Percentiles rank a stretch among this genome's conserved stretches.
Evolutionary conservation across 2,797 vertebrate genomes (phyloP).

Genomic region (Microchirus variegatus): DNA sequence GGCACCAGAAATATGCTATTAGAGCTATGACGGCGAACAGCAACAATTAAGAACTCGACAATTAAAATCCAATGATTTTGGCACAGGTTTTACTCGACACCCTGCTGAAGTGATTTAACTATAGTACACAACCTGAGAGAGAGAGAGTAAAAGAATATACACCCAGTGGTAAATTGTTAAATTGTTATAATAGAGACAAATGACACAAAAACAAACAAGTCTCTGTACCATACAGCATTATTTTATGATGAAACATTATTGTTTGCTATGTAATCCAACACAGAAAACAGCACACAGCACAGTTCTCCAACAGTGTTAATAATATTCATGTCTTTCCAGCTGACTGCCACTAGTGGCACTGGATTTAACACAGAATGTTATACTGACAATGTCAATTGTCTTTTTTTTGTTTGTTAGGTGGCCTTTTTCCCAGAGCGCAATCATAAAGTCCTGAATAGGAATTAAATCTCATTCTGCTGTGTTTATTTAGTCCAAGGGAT

Average conservation of each 20-base stretch:
- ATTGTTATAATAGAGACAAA: background rate
- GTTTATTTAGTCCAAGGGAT: slow-evolving; percentile 2
- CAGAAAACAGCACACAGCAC: slow-evolving; percentile 33
- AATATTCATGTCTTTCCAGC: slow-evolving; percentile 12
- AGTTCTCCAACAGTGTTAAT: slow-evolving; percentile 10
- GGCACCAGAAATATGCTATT: too few species aligned
- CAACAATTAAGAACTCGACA: too few species aligned
- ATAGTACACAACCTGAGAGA: too few species aligned
- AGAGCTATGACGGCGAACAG: too few species aligned
- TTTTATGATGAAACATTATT: slow-evolving; percentile 45
- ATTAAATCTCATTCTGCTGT: slow-evolving; percentile 11
- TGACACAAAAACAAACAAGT: slow-evolving; percentile 14
- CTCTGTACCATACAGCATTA: slow-evolving; percentile 46
- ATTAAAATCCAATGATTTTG: too few species aligned
- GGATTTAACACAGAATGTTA: slow-evolving; percentile 2
- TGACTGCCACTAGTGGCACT: slow-evolving; percentile 6
- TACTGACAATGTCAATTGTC: background rate
- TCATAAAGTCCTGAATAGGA: slow-evolving; percentile 3
- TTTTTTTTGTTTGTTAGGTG: background rate
- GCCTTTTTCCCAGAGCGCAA: background rate
- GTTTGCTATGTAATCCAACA: slow-evolving; percentile 45
- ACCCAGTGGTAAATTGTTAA: background rate
- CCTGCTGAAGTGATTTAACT: too few species aligned
- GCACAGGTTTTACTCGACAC: too few species aligned
- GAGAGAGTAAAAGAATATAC: background rate